Base-by-base conservation (phyloP, 92 coral and sea anemone species). In the Pocillopora grandis region DNA sequence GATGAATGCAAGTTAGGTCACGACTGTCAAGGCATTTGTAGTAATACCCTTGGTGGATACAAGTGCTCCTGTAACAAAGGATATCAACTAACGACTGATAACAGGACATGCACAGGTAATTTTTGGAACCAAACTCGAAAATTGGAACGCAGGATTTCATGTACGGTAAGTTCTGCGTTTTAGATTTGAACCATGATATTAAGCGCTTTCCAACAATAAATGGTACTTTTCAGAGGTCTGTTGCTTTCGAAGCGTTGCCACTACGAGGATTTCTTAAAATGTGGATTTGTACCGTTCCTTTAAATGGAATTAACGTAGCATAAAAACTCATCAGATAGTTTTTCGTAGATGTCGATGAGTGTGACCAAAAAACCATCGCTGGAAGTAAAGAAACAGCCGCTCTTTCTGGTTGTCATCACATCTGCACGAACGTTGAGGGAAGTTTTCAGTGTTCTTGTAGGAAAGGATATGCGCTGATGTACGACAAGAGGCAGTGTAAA, bases 371-470 rank as follows among this genome's bases (percentile, higher is more conserved):
- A 9, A 66, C 23, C 15, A 64, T 76, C 7, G 23, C 82, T 20
- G 86, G 90, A 11, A 67, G 71, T 10, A 67, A 75, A 55, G 58
- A 35, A 60, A 76, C 86, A 37, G 63, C 65, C 14, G 55, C 72
- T 36, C 83, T 70, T 9, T 78, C 90, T 78, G 85, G 59, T 31
- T 83, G 70, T 63, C 85, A 78, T 8, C 88, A 85, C 20, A 49
- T 62, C 14, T 88, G 91, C 75, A 37, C 27, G 63, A 88, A 88
- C 79, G 68, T 70, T 13, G 86, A 83, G 33, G 91, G 87, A 10
- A 82, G 91, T 16, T 88, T 83, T 71, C 63, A 57, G 52, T 88
- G 91, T 37, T 55, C 56, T 18, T 88, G 91, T 78, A 49, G 27
- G 57, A 57, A 72, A 10, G 91, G 88, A 66, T 88, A 77, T 49